These are phyloP conservation scores for Tragopan temminckii DNA, from an alignment of 2,797 vertebrate genomes.

Conservation along the genomic window DNA sequence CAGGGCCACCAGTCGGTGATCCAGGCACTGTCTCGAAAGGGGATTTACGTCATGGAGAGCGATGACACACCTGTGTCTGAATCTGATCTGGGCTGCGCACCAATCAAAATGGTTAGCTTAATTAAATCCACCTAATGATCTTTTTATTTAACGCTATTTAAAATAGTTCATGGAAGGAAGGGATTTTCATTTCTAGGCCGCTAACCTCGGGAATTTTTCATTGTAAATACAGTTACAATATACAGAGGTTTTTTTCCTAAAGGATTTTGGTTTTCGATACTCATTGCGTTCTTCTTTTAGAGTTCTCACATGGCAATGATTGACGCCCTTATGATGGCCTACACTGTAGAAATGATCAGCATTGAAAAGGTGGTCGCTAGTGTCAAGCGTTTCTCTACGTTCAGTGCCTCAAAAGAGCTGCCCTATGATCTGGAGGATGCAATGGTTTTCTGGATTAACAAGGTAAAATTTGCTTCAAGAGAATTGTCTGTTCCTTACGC, in stretches of 20 bases:
- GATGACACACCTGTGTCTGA: conserved; percentile 93
- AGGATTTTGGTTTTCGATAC: neutral
- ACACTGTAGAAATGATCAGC: conserved; percentile 99
- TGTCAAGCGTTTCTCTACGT: conserved; percentile 96
- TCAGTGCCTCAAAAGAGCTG: conserved; percentile 97
- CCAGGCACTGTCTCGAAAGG: conserved; percentile 94
- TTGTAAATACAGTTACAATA: conserved; percentile 9
- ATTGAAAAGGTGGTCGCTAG: conserved; percentile 98
- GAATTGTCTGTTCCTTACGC: neutral
- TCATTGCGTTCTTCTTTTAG: conserved; percentile 74
- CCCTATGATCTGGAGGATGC: conserved; percentile 98
- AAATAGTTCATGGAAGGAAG: neutral
- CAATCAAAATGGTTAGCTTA: conserved; percentile 96
- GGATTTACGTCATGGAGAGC: conserved; percentile 97
- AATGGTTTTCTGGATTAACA: conserved; percentile 99
- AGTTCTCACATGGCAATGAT: conserved; percentile 98
- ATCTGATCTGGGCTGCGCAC: conserved; percentile 88
- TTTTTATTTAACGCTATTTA: conserved; percentile 24
- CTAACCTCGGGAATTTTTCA: neutral
- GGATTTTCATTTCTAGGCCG: conserved; percentile 25
- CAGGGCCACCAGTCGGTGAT: conserved; percentile 96
- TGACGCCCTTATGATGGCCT: conserved; percentile 98
- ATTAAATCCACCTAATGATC: conserved; percentile 54
- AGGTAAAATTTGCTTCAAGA: conserved; percentile 81
- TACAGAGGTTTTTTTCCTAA: fast-evolving